phyloP scores from a whole-genome alignment of 2,113 vertebrate species.

The Bos javanicus region DNA sequence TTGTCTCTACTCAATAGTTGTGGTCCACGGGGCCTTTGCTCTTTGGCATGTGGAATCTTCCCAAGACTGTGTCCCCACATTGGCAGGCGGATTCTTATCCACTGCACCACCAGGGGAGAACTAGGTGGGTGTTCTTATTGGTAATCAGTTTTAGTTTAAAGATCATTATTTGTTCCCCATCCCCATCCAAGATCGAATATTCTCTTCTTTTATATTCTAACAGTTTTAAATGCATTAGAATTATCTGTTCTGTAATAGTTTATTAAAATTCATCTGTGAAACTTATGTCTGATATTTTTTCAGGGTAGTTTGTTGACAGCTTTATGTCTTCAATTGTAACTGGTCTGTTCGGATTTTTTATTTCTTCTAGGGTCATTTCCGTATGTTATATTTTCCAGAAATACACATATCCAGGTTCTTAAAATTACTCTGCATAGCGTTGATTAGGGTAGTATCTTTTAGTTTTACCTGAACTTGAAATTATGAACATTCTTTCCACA shows the following conservation, averaged over 20 bases:
- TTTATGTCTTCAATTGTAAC: not conserved
- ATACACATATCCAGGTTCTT: not conserved
- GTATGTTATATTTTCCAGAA: not conserved
- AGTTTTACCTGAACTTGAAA: not conserved
- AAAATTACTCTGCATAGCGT: not conserved
- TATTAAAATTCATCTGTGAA: not conserved
- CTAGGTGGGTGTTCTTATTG: not conserved
- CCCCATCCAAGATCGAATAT: not conserved
- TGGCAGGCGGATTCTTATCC: not conserved
- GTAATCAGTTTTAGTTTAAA: not conserved
- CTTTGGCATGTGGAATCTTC: not conserved
- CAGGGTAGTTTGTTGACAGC: not conserved
- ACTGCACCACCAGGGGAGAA: not conserved
- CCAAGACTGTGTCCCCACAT: not conserved
- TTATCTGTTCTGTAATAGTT: not conserved
- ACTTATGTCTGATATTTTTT: not conserved
- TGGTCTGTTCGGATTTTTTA: not conserved
- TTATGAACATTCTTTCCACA: not conserved
- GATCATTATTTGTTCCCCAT: not conserved
- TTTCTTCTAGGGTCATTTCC: not conserved
- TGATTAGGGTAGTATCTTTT: not conserved
- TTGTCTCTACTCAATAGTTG: not conserved
- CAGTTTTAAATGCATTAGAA: not conserved
- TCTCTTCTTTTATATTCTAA: not conserved
- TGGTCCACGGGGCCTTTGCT: not conserved